A percentile compares a stretch with the other conserved stretches of the same genome.
These are phyloP conservation scores for Acleris emargana DNA, from an alignment of 2,888 invertebrate species.

Conservation along the genomic window DNA sequence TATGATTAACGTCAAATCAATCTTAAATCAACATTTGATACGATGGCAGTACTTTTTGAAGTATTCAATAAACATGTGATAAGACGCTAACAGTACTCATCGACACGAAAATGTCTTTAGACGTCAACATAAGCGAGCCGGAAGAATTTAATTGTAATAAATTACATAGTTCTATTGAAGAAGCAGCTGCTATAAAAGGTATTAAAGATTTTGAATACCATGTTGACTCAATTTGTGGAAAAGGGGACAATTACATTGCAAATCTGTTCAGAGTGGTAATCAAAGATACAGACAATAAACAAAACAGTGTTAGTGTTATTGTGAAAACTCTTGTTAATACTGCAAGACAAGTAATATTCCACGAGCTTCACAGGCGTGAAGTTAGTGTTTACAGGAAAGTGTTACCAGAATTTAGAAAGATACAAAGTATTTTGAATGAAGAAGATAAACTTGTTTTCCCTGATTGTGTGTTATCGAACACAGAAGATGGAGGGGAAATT, in stretches of 20 bases:
- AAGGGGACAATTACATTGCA: slow-evolving; percentile 65
- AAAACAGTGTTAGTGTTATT: slow-evolving; percentile 57
- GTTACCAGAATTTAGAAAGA: slow-evolving; percentile 52
- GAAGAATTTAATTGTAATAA: slow-evolving; percentile 70
- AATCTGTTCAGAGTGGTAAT: slow-evolving; percentile 70
- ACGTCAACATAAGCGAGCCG: slow-evolving; percentile 75
- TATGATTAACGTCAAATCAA: slow-evolving; percentile 43
- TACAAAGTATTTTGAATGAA: slow-evolving; percentile 54
- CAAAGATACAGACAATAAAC: slow-evolving; percentile 50
- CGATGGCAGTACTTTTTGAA: no score
- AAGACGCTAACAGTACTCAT: slow-evolving; percentile 10
- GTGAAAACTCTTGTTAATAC: slow-evolving; percentile 72
- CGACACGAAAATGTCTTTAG: slow-evolving; percentile 65
- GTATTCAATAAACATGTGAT: slow-evolving; percentile 9
- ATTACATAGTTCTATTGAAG: slow-evolving; percentile 63
- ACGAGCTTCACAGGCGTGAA: slow-evolving; percentile 69
- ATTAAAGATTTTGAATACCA: slow-evolving; percentile 66
- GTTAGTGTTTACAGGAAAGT: slow-evolving; percentile 61
- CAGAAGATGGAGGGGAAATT: slow-evolving; percentile 61
- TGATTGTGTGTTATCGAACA: slow-evolving; percentile 57
- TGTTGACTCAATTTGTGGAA: slow-evolving; percentile 66
- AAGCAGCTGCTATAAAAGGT: slow-evolving; percentile 54
- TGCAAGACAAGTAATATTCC: slow-evolving; percentile 64
- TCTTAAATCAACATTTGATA: slow-evolving; percentile 17
- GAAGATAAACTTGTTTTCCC: slow-evolving; percentile 56